Conservation (phyloP, 2,888 invertebrate genomes). For the Didymodactylos carnosus region DNA sequence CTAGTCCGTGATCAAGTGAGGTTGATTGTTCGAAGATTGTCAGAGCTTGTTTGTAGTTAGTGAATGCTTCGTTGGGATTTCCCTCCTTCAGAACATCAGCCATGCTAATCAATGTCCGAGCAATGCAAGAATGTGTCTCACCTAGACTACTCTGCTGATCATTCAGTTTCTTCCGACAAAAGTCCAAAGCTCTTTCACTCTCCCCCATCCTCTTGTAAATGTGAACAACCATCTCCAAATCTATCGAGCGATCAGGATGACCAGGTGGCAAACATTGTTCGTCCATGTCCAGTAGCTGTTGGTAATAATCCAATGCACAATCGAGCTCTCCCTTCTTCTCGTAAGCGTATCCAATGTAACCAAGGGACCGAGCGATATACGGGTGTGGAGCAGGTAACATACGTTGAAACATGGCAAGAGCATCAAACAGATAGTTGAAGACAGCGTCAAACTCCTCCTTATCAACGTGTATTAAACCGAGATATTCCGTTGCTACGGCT, state of each 20-base stretch:
- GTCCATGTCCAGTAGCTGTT: not conserved
- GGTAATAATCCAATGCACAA: not conserved
- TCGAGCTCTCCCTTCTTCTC: not conserved
- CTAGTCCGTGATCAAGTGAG: not conserved
- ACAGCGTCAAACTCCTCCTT: not conserved
- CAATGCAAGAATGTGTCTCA: not conserved
- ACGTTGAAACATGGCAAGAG: not conserved
- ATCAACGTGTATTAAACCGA: not conserved
- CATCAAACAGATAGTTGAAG: not conserved
- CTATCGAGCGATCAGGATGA: not conserved
- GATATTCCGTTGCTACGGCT: not conserved
- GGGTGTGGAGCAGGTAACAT: not conserved
- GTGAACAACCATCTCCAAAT: not conserved
- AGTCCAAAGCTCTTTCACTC: not conserved
- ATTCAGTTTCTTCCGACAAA: not conserved
- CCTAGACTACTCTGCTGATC: not conserved
- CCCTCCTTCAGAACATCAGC: not conserved
- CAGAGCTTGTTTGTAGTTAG: not conserved
- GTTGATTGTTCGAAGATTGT: not conserved
- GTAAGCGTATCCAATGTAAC: not conserved
- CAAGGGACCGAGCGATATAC: not conserved
- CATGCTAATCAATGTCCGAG: not conserved
- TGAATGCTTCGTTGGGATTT: not conserved
- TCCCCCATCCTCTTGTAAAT: not conserved
- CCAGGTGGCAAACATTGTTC: not conserved